Percentiles rank a stretch among this genome's conserved stretches.
Evolutionary conservation across 2,888 invertebrate species (phyloP).

Genomic region (Sinhomidia bicolor): DNA sequence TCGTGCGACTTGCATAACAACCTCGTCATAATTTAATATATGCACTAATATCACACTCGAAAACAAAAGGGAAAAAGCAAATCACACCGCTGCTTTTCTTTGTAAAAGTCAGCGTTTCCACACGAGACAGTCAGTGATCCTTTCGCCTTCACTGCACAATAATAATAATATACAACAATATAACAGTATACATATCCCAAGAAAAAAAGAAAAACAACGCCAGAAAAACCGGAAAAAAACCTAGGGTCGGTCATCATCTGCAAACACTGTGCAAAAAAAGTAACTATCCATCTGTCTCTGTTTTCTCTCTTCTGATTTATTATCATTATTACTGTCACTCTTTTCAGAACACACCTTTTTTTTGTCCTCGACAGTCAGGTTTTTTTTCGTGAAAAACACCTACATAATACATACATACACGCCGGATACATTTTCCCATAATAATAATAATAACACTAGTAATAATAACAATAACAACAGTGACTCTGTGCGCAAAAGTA

Average conservation of each 20-base stretch:
- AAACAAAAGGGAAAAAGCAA: background rate
- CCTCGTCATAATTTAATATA: background rate
- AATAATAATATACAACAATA: background rate
- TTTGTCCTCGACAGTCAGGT: too few relatives aligned
- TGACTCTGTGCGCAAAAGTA: too few relatives aligned
- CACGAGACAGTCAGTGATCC: background rate
- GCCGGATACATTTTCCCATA: too few relatives aligned
- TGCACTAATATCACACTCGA: background rate
- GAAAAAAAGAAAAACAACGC: background rate
- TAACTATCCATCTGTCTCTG: background rate
- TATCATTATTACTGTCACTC: slow-evolving; percentile 30
- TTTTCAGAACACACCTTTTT: too few relatives aligned
- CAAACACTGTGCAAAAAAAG: background rate
- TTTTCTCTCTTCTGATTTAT: slow-evolving; percentile 14
- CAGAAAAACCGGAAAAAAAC: background rate
- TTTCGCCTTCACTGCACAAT: background rate
- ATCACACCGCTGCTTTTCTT: background rate
- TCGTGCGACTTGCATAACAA: slow-evolving; percentile 7
- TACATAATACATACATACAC: too few relatives aligned
- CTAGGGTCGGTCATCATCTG: background rate
- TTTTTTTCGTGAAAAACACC: too few relatives aligned
- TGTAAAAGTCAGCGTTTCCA: background rate
- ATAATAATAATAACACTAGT: too few relatives aligned
- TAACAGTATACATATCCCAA: background rate
- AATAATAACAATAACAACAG: too few relatives aligned